Evolutionary conservation across 2,113 vertebrate genomes (phyloP).

Genomic region (Podarcis muralis): DNA sequence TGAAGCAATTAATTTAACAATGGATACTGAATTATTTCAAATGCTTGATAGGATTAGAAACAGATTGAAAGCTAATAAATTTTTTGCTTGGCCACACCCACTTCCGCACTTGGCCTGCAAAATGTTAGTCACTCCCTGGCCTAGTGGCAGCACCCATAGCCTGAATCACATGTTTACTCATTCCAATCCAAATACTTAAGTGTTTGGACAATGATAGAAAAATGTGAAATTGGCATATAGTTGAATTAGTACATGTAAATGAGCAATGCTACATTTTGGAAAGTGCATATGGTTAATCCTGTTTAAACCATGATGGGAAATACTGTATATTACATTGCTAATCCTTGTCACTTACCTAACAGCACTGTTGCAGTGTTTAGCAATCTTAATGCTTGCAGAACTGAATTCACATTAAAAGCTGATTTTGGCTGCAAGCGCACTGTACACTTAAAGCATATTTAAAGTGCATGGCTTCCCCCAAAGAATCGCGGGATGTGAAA

Average conservation of each 20-base stretch:
- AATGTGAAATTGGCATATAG: neutral
- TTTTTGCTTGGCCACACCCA: no score
- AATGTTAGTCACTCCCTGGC: no score
- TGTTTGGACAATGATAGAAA: neutral
- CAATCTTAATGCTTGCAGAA: neutral
- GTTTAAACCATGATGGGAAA: neutral
- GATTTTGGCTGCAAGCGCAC: no score
- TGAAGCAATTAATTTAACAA: no score
- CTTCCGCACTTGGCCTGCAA: no score
- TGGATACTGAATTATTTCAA: no score
- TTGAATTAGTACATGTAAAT: neutral
- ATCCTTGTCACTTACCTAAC: neutral
- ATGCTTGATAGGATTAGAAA: no score
- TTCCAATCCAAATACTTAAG: neutral
- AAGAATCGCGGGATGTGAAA: no score
- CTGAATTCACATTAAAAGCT: neutral
- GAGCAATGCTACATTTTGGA: neutral
- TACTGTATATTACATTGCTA: neutral
- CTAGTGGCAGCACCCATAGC: no score
- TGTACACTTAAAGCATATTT: no score
- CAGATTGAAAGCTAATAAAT: no score
- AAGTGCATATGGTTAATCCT: neutral
- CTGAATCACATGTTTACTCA: neutral
- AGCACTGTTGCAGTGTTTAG: neutral
- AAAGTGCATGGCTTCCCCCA: no score